phyloP scores from a whole-genome alignment of 2,797 vertebrate genomes.

The Cossypha dichroa region DNA sequence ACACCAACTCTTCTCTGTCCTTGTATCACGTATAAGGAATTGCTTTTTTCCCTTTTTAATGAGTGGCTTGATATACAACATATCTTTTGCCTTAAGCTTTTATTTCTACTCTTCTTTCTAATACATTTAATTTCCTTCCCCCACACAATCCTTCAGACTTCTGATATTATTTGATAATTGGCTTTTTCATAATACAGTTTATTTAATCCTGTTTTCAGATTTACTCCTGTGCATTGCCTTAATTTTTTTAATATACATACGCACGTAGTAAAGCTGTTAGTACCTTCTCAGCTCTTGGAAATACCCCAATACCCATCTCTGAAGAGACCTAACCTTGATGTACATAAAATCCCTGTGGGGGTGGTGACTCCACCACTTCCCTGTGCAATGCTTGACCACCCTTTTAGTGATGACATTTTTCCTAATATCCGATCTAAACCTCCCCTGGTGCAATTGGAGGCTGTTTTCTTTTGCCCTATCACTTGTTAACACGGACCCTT shows the following conservation, averaged over 20 bases:
- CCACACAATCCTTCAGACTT: not conserved
- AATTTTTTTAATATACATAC: fast-evolving
- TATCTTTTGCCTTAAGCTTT: not conserved
- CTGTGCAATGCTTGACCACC: not conserved
- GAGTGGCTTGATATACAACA: not conserved
- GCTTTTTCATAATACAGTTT: not conserved
- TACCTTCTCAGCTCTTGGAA: not conserved
- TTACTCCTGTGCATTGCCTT: not conserved
- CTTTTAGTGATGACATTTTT: not conserved
- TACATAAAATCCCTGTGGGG: fast-evolving
- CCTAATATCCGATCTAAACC: not conserved
- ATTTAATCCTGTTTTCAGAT: not conserved
- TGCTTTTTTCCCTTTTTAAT: not conserved
- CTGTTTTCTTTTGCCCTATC: not conserved
- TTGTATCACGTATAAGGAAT: not conserved
- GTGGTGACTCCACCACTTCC: not conserved
- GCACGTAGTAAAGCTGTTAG: not conserved
- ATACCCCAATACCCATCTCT: not conserved
- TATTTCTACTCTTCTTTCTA: not conserved
- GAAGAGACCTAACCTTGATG: not conserved
- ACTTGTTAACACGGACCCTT: not conserved
- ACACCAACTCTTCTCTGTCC: not conserved
- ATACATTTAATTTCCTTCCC: not conserved
- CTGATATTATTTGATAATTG: not conserved
- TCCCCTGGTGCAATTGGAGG: not conserved